Evolutionary conservation across 1,140 invertebrate genomes (phyloP).

Genomic region (Melipona quadrifasciata): DNA sequence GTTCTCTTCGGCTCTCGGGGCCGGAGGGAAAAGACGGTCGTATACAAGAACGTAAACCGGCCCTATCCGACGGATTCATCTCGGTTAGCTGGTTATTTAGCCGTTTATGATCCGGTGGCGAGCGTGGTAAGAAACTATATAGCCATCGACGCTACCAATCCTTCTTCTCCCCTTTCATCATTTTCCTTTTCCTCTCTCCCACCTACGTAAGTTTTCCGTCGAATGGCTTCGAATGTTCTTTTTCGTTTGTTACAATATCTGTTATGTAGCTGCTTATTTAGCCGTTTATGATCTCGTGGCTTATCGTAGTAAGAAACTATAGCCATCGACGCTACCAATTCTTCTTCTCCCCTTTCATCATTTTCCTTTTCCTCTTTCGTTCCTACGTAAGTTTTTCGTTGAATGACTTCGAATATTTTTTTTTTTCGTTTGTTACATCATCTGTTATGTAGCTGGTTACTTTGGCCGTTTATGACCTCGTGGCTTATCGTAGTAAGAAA

Average conservation of each 20-base stretch:
- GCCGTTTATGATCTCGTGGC: no score
- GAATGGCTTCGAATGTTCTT: not conserved
- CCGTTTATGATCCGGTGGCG: slow-evolving; percentile 74
- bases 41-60: slow-evolving; percentile 64
- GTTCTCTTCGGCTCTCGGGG: slow-evolving; percentile 15
- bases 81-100: slow-evolving; percentile 76
- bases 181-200: not conserved
- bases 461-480: no score
- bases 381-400: no score
- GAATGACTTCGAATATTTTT: no score
- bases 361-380: no score
- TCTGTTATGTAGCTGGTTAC: no score
- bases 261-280: no score
- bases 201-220: slow-evolving; percentile 66
- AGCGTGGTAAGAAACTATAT: slow-evolving; percentile 3
- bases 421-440: no score
- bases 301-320: no score
- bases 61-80: slow-evolving; percentile 73
- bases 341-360: no score
- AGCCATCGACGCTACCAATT: no score
- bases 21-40: slow-evolving; percentile 33
- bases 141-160: not conserved
- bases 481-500: no score
- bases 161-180: not conserved
- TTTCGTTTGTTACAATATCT: slow-evolving; percentile 68